phyloP scores from a whole-genome alignment of 2,113 vertebrate species.

The Pipra filicauda region DNA sequence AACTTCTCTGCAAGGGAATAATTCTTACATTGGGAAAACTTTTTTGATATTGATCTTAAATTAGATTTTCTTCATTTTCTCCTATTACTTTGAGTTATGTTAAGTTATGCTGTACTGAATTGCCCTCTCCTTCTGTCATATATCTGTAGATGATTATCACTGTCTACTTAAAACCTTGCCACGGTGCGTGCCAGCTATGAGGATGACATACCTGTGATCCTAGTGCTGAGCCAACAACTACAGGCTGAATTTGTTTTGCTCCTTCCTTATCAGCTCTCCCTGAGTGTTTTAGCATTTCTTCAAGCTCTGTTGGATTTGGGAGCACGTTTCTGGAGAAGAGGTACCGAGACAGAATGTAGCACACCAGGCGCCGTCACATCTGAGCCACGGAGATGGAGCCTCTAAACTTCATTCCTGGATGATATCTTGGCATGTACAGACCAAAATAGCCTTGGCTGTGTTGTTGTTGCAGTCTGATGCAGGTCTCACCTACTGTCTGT shows the following conservation, averaged over 20 bases:
- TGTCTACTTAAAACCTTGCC: not conserved
- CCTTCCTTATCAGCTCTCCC: not conserved
- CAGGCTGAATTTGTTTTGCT: not conserved
- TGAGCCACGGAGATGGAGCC: not conserved
- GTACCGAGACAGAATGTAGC: not conserved
- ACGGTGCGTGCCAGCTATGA: not conserved
- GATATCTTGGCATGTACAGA: not conserved
- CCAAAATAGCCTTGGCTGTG: not conserved
- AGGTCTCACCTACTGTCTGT: not conserved
- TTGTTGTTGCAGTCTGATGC: not conserved
- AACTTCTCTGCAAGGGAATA: not conserved
- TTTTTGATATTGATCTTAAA: constrained; percentile 19
- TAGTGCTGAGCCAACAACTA: not conserved
- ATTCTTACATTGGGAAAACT: not conserved
- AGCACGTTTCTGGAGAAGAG: constrained; percentile 13
- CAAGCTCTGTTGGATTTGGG: not conserved
- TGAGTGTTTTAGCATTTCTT: not conserved
- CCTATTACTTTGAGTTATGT: constrained; percentile 19
- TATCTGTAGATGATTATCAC: not conserved
- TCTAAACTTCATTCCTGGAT: constrained; percentile 4
- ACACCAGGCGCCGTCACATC: not conserved
- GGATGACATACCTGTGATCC: not conserved
- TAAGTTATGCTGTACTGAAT: not conserved
- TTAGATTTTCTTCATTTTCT: constrained; percentile 35
- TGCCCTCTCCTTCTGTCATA: not conserved